Percentiles rank a stretch among this genome's conserved stretches.
Conservation (phyloP, 1,140 invertebrate species). For the Platorchestia sp. region DNA sequence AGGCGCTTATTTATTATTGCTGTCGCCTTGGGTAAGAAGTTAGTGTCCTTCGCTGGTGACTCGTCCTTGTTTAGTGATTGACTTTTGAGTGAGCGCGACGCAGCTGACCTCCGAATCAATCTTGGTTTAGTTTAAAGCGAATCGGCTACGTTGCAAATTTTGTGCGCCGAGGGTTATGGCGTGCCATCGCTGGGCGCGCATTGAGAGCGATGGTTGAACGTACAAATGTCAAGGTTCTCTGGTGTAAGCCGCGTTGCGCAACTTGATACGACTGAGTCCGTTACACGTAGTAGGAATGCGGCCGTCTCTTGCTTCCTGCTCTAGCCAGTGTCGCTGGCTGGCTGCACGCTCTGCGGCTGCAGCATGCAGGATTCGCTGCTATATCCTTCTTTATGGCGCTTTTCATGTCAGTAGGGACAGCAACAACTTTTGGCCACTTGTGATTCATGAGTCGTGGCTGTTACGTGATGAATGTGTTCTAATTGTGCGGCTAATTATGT, state of each 20-base stretch:
- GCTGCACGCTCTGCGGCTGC: background rate
- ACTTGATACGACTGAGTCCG: background rate
- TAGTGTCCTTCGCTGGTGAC: background rate
- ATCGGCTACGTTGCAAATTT: background rate
- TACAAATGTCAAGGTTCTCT: conserved; percentile 22
- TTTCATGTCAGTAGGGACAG: background rate
- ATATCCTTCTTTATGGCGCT: background rate
- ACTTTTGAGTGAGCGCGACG: background rate
- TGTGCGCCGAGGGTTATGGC: background rate
- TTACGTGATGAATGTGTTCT: background rate
- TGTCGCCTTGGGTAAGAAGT: background rate
- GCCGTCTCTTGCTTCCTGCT: background rate
- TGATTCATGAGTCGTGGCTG: background rate
- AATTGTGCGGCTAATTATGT: background rate
- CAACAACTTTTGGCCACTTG: background rate
- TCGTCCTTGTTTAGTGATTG: background rate
- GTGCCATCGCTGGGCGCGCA: background rate
- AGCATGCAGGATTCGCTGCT: background rate
- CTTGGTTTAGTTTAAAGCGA: background rate
- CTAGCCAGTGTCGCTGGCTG: background rate
- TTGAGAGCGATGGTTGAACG: background rate
- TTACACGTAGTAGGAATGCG: conserved; percentile 21
- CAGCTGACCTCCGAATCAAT: background rate
- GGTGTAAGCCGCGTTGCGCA: background rate
- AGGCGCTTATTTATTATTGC: background rate